Percentiles rank a stretch among this genome's conserved stretches.
phyloP scores from a whole-genome alignment of 2,888 invertebrate species.

The Melikaiella ostensackeni region DNA sequence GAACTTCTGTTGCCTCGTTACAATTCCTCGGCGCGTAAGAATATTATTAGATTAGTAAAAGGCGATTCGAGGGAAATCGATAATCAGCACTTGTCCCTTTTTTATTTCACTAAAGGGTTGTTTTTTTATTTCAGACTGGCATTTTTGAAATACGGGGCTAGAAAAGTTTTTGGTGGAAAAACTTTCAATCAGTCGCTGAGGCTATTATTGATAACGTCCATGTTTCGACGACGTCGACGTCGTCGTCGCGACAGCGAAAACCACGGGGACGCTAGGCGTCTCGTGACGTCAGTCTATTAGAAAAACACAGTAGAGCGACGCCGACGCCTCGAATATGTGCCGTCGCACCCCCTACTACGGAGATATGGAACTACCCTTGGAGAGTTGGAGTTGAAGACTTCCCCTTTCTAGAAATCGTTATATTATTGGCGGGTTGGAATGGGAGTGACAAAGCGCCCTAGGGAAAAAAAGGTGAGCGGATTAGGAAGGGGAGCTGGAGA shows the following conservation, averaged over 20 bases:
- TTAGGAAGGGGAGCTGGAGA: background rate
- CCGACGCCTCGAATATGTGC: conserved; percentile 38
- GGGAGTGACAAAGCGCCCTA: background rate
- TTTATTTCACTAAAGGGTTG: background rate
- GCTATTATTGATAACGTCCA: conserved; percentile 62
- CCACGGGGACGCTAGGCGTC: conserved; percentile 54
- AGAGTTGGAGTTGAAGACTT: background rate
- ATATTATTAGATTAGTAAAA: conserved; percentile 40
- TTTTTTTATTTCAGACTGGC: background rate
- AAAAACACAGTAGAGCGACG: conserved; percentile 21
- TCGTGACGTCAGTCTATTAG: conserved; percentile 51
- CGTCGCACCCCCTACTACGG: conserved; percentile 31
- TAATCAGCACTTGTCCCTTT: conserved; percentile 6
- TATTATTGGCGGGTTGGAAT: background rate
- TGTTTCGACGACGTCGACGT: conserved; percentile 58
- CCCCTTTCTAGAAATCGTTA: background rate
- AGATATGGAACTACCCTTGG: conserved; percentile 19
- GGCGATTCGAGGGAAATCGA: background rate
- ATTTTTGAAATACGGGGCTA: background rate
- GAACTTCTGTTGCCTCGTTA: conserved; percentile 40
- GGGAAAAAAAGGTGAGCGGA: background rate
- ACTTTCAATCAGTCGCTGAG: conserved; percentile 49
- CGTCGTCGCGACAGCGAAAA: conserved; percentile 57
- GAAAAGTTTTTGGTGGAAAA: background rate
- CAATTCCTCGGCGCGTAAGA: conserved; percentile 35